phyloP scores from a whole-genome alignment of 2,113 vertebrate species.

The Salminus brasiliensis region DNA sequence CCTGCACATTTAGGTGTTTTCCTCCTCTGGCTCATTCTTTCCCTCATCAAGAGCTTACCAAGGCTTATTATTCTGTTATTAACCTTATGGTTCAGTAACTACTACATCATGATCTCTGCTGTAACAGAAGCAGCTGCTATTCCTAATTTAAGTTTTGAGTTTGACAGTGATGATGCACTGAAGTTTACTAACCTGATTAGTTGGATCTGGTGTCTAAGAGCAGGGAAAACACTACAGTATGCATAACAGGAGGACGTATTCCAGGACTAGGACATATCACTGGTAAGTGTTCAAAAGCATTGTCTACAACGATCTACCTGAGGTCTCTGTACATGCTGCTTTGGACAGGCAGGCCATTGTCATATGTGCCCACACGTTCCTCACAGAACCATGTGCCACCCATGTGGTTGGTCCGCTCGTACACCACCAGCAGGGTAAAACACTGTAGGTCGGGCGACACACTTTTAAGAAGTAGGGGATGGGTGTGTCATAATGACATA shows the following conservation, averaged over 20 bases:
- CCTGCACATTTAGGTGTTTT: too few species aligned
- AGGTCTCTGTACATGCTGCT: slow-evolving; percentile 85
- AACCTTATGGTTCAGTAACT: background rate
- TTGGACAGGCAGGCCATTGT: slow-evolving; percentile 54
- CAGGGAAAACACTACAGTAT: too few species aligned
- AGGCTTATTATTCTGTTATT: background rate
- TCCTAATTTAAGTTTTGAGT: too few species aligned
- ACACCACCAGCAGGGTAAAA: slow-evolving; percentile 76
- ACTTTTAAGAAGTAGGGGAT: too few species aligned
- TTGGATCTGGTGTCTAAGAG: background rate
- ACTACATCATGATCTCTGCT: background rate
- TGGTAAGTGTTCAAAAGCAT: background rate
- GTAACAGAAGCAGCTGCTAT: too few species aligned
- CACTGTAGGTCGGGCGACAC: slow-evolving; percentile 44
- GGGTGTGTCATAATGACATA: too few species aligned
- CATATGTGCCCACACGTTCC: slow-evolving; percentile 55
- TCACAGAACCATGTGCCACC: slow-evolving; percentile 82
- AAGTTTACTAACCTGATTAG: background rate
- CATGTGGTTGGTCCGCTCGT: slow-evolving; percentile 65
- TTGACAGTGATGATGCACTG: too few species aligned
- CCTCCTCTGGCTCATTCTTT: background rate
- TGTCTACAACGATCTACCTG: slow-evolving; percentile 51
- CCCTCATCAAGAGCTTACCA: background rate
- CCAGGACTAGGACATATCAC: background rate
- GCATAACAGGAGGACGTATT: too few species aligned